Base-by-base conservation (phyloP, 2,888 invertebrate species). In the Tenthredo scrophulariae region DNA sequence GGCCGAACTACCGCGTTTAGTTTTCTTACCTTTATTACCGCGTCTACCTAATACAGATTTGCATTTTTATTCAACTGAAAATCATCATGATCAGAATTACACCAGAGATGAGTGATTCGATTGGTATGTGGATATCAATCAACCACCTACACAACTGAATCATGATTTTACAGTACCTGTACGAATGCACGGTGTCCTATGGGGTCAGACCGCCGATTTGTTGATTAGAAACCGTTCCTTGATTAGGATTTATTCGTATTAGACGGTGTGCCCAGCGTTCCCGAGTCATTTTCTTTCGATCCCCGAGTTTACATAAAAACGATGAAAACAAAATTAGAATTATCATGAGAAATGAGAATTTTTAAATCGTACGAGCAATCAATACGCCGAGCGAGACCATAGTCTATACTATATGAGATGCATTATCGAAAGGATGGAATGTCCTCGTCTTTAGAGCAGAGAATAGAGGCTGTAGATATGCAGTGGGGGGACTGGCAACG, bases 71-170 rank as follows among this genome's bases (percentile, higher is more conserved):
- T 62, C 10, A 62, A 62, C 22, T 62, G 62, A 7, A 26, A 62
- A 70, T 37, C 15, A 70, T 70, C 6, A 6, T 70, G 2, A 37
- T 70, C 70, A 37, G n/a, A 37, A n/a, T 18, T 7, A 2, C 1
- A 29, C 4, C 5, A 3, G 15, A 37, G 75, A 75, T 46, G 13
- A 75, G 50, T 46, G 74, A 74, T 74, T 74, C 33, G 15, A 43
- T 46, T 43, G 43, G 74, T 40, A 74, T 46, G 15, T 75, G 43
- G 22, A 26, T 75, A 75, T 75, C 46, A 43, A 75, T 75, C 75
- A 75, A 72, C 22, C 37, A 37, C 18, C 29, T 15, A 37, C 18
- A 29, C 15, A 37, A 43, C 58, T 67, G 15, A 10, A 10, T 43
- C 40, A 10, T 10, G 9, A 10, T 2, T 67, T 29, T 7, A 37